Conservation (phyloP, 1,140 invertebrate species). For the Lucilia cuprina region DNA sequence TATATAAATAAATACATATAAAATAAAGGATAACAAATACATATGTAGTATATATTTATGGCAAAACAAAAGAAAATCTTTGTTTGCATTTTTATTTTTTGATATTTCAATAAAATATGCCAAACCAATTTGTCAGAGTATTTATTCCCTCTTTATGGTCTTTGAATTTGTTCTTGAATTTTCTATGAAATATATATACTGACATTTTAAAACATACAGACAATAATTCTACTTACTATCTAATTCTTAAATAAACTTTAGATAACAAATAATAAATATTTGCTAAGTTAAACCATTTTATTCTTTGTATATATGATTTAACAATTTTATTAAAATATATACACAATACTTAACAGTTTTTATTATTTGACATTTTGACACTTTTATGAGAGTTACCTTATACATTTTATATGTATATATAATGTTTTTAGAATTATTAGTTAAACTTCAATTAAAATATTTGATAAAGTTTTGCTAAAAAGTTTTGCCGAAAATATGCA, state of each 20-base stretch:
- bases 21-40: background rate
- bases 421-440: no score
- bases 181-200: background rate
- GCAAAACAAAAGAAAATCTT: no score
- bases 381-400: background rate
- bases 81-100: no score
- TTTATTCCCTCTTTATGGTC: background rate
- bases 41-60: background rate
- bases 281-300: background rate
- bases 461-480: no score
- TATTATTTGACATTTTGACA: background rate
- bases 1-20: background rate
- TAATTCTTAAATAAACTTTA: background rate
- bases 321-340: background rate
- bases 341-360: no score
- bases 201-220: background rate
- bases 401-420: no score
- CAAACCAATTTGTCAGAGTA: background rate
- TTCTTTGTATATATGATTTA: background rate
- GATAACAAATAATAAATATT: background rate
- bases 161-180: background rate
- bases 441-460: no score
- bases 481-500: no score
- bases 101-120: background rate
- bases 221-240: background rate